Conservation (phyloP, 2,797 vertebrate species). For the Octomys mimax region DNA sequence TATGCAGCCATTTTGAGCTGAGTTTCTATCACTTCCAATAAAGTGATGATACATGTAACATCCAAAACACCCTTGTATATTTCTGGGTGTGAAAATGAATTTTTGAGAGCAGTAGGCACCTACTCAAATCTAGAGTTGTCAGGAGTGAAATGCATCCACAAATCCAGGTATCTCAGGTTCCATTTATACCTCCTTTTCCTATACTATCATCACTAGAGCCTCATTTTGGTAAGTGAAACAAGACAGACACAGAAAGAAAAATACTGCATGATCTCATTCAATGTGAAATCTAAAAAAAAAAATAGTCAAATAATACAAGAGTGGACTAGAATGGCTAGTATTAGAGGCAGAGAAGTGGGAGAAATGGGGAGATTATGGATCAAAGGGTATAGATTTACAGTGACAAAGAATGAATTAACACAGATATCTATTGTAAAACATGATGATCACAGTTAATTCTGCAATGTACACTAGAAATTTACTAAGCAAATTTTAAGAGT, state of each 20-base stretch:
- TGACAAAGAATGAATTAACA: neutral
- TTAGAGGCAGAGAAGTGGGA: fast-evolving
- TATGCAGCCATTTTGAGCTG: neutral
- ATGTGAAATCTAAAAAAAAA: neutral
- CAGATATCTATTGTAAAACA: neutral
- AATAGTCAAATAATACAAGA: neutral
- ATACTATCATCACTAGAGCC: neutral
- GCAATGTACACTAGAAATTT: neutral
- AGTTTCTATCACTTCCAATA: neutral
- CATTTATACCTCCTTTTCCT: neutral
- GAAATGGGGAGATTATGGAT: neutral
- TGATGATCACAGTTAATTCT: neutral
- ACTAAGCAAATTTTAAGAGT: neutral
- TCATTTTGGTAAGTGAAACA: neutral
- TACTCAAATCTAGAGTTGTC: neutral
- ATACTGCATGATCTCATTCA: neutral
- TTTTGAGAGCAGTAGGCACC: neutral
- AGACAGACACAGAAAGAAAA: neutral
- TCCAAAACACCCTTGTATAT: neutral
- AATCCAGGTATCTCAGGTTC: neutral
- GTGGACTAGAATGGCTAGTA: neutral
- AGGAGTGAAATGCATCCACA: neutral
- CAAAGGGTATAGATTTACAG: neutral
- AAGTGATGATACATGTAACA: neutral
- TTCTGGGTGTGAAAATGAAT: neutral